phyloP scores from a whole-genome alignment of 2,888 invertebrate species.

The Eristalis arbustorum region DNA sequence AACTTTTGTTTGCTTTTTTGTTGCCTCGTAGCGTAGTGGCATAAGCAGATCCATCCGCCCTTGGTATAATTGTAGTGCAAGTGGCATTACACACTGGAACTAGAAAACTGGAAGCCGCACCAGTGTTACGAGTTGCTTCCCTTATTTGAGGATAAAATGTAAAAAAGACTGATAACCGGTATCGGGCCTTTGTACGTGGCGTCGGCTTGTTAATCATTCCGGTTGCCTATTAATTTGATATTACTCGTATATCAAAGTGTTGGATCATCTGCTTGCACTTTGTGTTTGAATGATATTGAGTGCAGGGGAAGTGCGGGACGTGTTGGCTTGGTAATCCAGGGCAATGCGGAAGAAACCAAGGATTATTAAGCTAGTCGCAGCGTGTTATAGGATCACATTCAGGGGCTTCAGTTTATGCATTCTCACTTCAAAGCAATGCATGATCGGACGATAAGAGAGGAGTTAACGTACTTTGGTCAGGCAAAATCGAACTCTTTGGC shows the following conservation, averaged over 20 bases:
- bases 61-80: conserved; percentile 5
- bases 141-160: conserved; percentile 13
- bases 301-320: background rate
- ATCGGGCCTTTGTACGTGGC: background rate
- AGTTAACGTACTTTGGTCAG: background rate
- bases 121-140: conserved; percentile 42
- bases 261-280: background rate
- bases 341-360: background rate
- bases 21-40: conserved; percentile 33
- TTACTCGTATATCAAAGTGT: background rate
- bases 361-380: background rate
- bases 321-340: background rate
- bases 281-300: background rate
- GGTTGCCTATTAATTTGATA: conserved; percentile 55
- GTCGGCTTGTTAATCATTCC: conserved; percentile 7
- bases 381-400: background rate
- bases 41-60: conserved; percentile 24
- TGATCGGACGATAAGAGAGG: background rate
- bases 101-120: conserved; percentile 56
- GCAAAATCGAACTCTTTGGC: no score
- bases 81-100: conserved; percentile 40
- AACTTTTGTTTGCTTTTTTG: background rate
- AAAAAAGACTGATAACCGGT: background rate
- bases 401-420: background rate
- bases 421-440: background rate